A percentile compares a stretch with the other conserved stretches of the same genome.
phyloP scores from a whole-genome alignment of 2,888 invertebrate genomes.

The Yponomeuta cagnagella region DNA sequence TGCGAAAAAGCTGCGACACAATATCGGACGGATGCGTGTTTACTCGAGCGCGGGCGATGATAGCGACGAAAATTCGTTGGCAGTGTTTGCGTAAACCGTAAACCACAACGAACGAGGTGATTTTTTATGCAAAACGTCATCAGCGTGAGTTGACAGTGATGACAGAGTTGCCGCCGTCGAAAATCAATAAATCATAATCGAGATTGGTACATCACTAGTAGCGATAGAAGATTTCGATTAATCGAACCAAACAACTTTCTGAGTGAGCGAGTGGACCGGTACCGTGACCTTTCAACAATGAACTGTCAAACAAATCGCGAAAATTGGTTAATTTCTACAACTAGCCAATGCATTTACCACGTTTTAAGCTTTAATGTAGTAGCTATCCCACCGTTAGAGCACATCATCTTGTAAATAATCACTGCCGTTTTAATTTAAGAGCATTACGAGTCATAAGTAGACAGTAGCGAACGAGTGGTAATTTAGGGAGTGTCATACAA shows the following conservation, averaged over 20 bases:
- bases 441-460: background rate
- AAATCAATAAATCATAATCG: background rate
- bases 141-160: background rate
- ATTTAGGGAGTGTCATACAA: background rate
- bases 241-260: background rate
- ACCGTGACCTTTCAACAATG: conserved; percentile 41
- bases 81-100: background rate
- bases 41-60: background rate
- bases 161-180: background rate
- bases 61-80: background rate
- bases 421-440: background rate
- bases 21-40: background rate
- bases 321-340: conserved; percentile 32
- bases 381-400: background rate
- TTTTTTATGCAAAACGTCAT: background rate
- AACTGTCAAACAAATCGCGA: conserved; percentile 51
- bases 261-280: conserved; percentile 20
- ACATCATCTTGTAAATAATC: background rate
- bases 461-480: background rate
- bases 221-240: background rate
- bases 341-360: conserved; percentile 8
- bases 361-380: background rate
- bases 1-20: background rate
- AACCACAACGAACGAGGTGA: background rate
- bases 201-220: background rate